Conservation (phyloP, 2,888 invertebrate genomes). For the Diaperis boleti region DNA sequence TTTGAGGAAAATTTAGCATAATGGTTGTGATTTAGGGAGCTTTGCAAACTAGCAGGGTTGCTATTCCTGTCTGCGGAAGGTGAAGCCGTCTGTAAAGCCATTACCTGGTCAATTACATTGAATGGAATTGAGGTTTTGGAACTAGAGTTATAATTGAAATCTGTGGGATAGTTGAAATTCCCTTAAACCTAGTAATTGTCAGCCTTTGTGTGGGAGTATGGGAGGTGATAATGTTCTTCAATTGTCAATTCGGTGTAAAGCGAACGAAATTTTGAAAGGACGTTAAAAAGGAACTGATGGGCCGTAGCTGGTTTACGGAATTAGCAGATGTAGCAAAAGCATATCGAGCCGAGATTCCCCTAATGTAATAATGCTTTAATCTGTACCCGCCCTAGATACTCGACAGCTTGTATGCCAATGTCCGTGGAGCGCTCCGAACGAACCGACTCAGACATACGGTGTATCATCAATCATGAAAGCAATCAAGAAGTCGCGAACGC, state of each 20-base stretch:
- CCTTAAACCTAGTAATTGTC: slow-evolving; percentile 66
- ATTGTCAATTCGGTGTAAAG: slow-evolving; percentile 46
- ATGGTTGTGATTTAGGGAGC: slow-evolving; percentile 61
- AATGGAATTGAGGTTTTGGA: slow-evolving; percentile 66
- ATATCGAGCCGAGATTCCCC: slow-evolving; percentile 59
- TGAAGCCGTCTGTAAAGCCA: slow-evolving; percentile 65
- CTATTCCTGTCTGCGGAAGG: slow-evolving; percentile 63
- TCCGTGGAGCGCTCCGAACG: slow-evolving; percentile 54
- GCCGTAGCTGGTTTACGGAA: slow-evolving; percentile 19
- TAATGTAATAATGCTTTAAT: slow-evolving; percentile 63
- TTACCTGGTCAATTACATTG: slow-evolving; percentile 67
- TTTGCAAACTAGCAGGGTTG: slow-evolving; percentile 60
- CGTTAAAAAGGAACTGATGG: slow-evolving; percentile 14
- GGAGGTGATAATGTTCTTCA: slow-evolving; percentile 49
- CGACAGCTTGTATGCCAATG: slow-evolving; percentile 61
- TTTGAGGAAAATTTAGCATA: slow-evolving; percentile 51
- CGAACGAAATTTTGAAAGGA: slow-evolving; percentile 19
- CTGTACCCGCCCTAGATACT: slow-evolving; percentile 58
- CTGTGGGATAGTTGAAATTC: slow-evolving; percentile 66
- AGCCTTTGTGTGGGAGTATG: slow-evolving; percentile 56
- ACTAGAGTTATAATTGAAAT: slow-evolving; percentile 67
- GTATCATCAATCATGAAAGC: slow-evolving; percentile 62
- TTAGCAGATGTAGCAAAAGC: slow-evolving; percentile 46
- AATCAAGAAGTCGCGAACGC: slow-evolving; percentile 57
- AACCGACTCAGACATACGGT: slow-evolving; percentile 58